Percentiles rank a stretch among this genome's conserved stretches.
These are phyloP conservation scores for Conchocele bisecta DNA, from an alignment of 2,888 invertebrate genomes.

Conservation along the genomic window DNA sequence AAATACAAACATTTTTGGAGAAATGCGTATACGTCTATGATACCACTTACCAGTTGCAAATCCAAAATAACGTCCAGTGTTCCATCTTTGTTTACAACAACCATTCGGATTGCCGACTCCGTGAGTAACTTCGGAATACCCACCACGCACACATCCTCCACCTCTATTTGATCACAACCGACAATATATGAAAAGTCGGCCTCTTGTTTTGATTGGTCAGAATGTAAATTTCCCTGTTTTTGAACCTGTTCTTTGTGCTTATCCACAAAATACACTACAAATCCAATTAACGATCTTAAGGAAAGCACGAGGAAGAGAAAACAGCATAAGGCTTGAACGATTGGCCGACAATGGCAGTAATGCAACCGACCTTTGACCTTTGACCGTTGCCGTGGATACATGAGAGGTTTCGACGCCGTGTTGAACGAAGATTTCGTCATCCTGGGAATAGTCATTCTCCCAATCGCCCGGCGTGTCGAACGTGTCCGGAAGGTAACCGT, in stretches of 20 bases:
- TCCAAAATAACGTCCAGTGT: slow-evolving; percentile 89
- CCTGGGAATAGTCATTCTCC: slow-evolving; percentile 69
- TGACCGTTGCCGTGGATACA: slow-evolving; percentile 72
- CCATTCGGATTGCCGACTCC: slow-evolving; percentile 88
- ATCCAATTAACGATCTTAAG: slow-evolving; percentile 69
- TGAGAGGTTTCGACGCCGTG: slow-evolving; percentile 74
- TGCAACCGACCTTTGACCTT: slow-evolving; percentile 67
- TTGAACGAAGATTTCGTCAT: slow-evolving; percentile 75
- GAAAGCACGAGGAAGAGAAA: slow-evolving; percentile 68
- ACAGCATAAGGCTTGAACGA: slow-evolving; percentile 70
- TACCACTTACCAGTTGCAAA: slow-evolving; percentile 88
- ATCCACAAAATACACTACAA: slow-evolving; percentile 72
- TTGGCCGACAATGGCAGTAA: slow-evolving; percentile 65
- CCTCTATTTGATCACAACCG: slow-evolving; percentile 86
- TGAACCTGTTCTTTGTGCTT: slow-evolving; percentile 48
- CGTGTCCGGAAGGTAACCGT: slow-evolving; percentile 62
- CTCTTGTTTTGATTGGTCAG: slow-evolving; percentile 1
- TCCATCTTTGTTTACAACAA: slow-evolving; percentile 89
- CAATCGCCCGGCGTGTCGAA: slow-evolving; percentile 60
- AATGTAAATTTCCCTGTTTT: neutral
- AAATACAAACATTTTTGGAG: too few species aligned
- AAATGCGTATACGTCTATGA: too few species aligned
- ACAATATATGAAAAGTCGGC: slow-evolving; percentile 80
- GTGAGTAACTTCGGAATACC: slow-evolving; percentile 88
- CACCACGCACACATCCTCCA: slow-evolving; percentile 87